Percentiles rank a stretch among this genome's conserved stretches.
phyloP scores from a whole-genome alignment of 2,797 vertebrate genomes.

The Poecilia velifera region DNA sequence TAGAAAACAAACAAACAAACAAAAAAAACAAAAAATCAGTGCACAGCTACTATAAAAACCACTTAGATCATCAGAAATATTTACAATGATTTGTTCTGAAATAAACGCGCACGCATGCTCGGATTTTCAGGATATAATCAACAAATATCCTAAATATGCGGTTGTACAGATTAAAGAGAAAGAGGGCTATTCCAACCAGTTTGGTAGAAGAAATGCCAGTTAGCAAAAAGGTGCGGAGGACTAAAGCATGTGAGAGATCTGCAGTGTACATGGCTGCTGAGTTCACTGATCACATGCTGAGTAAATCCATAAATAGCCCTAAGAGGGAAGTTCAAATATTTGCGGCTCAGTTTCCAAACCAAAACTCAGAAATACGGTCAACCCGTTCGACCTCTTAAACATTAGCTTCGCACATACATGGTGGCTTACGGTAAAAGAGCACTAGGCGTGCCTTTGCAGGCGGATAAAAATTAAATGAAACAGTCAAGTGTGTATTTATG shows the following conservation, averaged over 20 bases:
- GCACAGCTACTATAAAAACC: neutral
- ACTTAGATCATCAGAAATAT: neutral
- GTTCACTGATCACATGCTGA: constrained; percentile 73
- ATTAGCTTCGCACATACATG: too few species aligned
- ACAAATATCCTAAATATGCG: neutral
- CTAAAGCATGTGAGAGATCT: constrained; percentile 59
- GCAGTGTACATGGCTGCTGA: constrained; percentile 43
- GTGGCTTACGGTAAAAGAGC: too few species aligned
- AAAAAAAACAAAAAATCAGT: neutral
- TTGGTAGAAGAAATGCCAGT: neutral
- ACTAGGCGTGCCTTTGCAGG: too few species aligned
- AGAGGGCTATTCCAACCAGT: constrained; percentile 8
- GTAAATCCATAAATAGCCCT: constrained; percentile 58
- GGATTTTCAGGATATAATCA: neutral
- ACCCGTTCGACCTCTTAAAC: too few species aligned
- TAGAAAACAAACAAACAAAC: neutral
- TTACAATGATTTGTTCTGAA: neutral
- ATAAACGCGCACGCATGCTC: neutral
- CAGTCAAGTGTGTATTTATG: too few species aligned
- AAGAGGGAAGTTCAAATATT: constrained; percentile 71
- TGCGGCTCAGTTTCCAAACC: neutral
- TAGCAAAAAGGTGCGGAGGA: constrained; percentile 6
- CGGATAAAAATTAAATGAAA: too few species aligned
- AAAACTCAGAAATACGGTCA: too few species aligned
- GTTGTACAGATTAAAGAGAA: neutral